Percentiles rank a stretch among this genome's conserved stretches.
phyloP scores from a whole-genome alignment of 2,888 invertebrate genomes.

The Colletes collaris region DNA sequence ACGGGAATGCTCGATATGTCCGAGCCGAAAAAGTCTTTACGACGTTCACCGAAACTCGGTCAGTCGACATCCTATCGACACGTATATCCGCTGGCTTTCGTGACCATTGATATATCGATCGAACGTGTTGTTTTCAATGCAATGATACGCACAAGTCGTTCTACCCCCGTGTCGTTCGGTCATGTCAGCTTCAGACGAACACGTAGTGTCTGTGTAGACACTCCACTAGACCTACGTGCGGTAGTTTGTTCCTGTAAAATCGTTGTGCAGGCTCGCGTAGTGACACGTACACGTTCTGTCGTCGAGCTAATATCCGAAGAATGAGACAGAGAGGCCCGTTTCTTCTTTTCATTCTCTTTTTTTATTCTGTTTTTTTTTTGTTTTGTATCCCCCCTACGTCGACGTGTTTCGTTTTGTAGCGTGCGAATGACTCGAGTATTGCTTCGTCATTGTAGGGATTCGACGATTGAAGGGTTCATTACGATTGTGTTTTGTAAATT shows the following conservation, averaged over 20 bases:
- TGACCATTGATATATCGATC: slow-evolving; percentile 19
- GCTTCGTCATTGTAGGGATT: slow-evolving; percentile 61
- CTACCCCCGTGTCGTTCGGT: slow-evolving; percentile 74
- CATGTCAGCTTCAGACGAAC: slow-evolving; percentile 73
- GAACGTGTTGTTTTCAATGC: slow-evolving; percentile 24
- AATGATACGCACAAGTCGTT: slow-evolving; percentile 51
- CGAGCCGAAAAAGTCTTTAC: background rate
- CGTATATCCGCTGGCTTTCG: background rate
- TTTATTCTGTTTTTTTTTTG: background rate
- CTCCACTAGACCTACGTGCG: slow-evolving; percentile 69
- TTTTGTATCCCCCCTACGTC: slow-evolving; percentile 22
- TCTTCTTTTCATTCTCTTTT: slow-evolving; percentile 24
- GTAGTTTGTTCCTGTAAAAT: slow-evolving; percentile 73
- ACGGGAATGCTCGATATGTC: background rate
- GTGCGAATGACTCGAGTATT: slow-evolving; percentile 65
- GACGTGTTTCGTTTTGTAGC: slow-evolving; percentile 55
- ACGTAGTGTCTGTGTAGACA: slow-evolving; percentile 71
- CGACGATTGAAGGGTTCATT: slow-evolving; percentile 65
- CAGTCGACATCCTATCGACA: slow-evolving; percentile 26
- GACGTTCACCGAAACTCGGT: slow-evolving; percentile 1
- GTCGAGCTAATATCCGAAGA: slow-evolving; percentile 55
- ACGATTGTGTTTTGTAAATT: slow-evolving; percentile 12
- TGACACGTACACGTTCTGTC: slow-evolving; percentile 67
- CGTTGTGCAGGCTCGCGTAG: slow-evolving; percentile 72
- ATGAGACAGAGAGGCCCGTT: slow-evolving; percentile 46